Percentiles rank a stretch among this genome's conserved stretches.
Evolutionary conservation across 2,888 invertebrate species (phyloP).

Genomic region (Candidula unifasciata): DNA sequence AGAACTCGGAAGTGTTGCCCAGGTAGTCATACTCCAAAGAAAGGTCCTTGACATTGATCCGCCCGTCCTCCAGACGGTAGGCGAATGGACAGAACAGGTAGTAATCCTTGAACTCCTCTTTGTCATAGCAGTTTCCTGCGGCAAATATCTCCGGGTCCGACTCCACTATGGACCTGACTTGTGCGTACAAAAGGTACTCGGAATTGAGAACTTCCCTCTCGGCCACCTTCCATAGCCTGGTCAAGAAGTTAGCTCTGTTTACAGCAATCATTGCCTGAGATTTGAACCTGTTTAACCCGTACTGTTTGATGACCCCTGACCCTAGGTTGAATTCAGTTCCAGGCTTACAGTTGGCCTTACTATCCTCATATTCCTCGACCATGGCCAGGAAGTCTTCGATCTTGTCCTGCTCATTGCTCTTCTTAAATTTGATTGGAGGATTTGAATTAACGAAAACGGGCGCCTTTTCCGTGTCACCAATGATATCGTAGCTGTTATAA

Average conservation of each 20-base stretch:
- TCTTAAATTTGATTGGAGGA: background rate
- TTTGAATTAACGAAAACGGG: background rate
- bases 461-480: background rate
- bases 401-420: constrained; percentile 81
- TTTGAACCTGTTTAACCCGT: constrained; percentile 91
- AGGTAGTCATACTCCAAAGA: constrained; percentile 96
- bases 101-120: constrained; percentile 89
- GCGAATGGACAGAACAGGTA: constrained; percentile 94
- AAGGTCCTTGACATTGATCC: constrained; percentile 92
- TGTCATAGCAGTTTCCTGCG: constrained; percentile 96
- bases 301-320: constrained; percentile 95
- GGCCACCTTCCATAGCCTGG: constrained; percentile 94
- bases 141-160: constrained; percentile 96
- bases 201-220: constrained; percentile 86
- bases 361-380: constrained; percentile 92
- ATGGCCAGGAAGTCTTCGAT: constrained; percentile 92
- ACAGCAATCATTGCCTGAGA: constrained; percentile 95
- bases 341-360: constrained; percentile 94
- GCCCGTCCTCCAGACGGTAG: constrained; percentile 88
- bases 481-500: constrained; percentile 30
- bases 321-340: constrained; percentile 94
- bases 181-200: constrained; percentile 92
- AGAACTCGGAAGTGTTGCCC: constrained; percentile 94
- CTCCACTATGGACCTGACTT: constrained; percentile 93
- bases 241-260: constrained; percentile 95